These are phyloP conservation scores for Adoxophyes honmai DNA, from an alignment of 1,140 invertebrate genomes.

Conservation along the genomic window DNA sequence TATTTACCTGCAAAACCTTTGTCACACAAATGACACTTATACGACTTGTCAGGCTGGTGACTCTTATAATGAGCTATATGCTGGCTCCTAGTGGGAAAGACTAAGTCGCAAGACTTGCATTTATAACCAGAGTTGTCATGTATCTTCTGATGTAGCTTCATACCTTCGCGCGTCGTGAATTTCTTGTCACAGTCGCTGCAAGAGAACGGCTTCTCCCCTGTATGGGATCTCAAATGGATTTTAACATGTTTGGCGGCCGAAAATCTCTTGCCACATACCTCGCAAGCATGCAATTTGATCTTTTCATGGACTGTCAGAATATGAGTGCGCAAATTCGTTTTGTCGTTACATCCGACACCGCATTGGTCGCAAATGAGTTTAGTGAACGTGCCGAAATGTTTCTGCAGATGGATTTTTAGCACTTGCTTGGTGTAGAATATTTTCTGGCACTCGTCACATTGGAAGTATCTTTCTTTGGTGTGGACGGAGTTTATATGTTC, in stretches of 20 bases:
- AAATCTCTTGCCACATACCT: constrained; percentile 17
- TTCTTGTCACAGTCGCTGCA: not conserved
- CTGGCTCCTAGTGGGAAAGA: not conserved
- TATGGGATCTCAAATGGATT: constrained; percentile 15
- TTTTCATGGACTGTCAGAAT: constrained; percentile 22
- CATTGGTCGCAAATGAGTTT: constrained; percentile 22
- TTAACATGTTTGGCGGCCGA: constrained; percentile 18
- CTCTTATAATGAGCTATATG: not conserved
- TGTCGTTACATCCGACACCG: constrained; percentile 22
- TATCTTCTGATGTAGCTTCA: not conserved
- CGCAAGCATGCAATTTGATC: constrained; percentile 9
- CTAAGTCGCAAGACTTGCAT: not conserved
- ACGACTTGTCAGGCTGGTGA: not conserved
- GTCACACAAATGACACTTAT: not conserved
- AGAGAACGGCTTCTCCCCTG: not conserved
- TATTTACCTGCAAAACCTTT: constrained; percentile 12
- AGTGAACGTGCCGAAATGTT: constrained; percentile 8
- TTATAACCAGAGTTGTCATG: not conserved
- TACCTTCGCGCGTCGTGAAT: not conserved
- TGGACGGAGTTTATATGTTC: constrained; percentile 13
- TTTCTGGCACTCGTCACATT: constrained; percentile 22
- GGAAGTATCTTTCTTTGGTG: not conserved
- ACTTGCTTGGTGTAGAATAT: constrained; percentile 10
- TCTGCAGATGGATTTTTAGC: constrained; percentile 10
- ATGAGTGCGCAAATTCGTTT: constrained; percentile 19